A percentile compares a stretch with the other conserved stretches of the same genome.
Evolutionary conservation across 2,888 invertebrate species (phyloP).

Genomic region (Capitulum mitella): DNA sequence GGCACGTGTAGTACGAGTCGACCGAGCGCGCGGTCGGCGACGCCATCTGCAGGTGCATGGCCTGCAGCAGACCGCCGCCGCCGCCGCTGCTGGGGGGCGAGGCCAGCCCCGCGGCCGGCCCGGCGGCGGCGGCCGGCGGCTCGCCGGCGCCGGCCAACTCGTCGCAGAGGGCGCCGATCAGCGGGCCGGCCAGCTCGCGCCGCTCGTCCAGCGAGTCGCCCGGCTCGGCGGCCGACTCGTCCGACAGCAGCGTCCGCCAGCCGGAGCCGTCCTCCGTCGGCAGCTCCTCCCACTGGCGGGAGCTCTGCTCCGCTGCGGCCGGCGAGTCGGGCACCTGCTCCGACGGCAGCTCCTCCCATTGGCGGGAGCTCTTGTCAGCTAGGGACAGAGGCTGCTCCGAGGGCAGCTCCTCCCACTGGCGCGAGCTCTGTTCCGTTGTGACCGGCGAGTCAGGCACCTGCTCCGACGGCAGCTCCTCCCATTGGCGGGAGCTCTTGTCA

Average conservation of each 20-base stretch:
- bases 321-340: not conserved
- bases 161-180: slow-evolving; percentile 32
- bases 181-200: slow-evolving; percentile 28
- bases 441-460: no score
- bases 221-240: slow-evolving; percentile 29
- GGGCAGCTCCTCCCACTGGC: not conserved
- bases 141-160: slow-evolving; percentile 32
- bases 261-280: not conserved
- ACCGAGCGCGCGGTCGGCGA: slow-evolving; percentile 33
- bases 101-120: not conserved
- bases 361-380: not conserved
- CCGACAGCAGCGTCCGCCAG: slow-evolving; percentile 26
- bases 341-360: not conserved
- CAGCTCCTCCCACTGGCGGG: not conserved
- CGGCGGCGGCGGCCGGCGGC: slow-evolving; percentile 25
- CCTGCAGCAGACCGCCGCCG: slow-evolving; percentile 81
- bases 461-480: not conserved
- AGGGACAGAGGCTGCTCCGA: not conserved
- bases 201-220: slow-evolving; percentile 32
- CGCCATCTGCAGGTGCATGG: slow-evolving; percentile 62
- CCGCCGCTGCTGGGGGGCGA: slow-evolving; percentile 29
- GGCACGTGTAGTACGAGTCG: slow-evolving; percentile 42
- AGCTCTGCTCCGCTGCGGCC: not conserved
- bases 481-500: not conserved
- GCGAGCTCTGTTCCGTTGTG: no score